Evolutionary conservation across 2,888 invertebrate species (phyloP), one percentile per base, ranked within the genome.

Genomic region (Cosmia pyralina): DNA sequence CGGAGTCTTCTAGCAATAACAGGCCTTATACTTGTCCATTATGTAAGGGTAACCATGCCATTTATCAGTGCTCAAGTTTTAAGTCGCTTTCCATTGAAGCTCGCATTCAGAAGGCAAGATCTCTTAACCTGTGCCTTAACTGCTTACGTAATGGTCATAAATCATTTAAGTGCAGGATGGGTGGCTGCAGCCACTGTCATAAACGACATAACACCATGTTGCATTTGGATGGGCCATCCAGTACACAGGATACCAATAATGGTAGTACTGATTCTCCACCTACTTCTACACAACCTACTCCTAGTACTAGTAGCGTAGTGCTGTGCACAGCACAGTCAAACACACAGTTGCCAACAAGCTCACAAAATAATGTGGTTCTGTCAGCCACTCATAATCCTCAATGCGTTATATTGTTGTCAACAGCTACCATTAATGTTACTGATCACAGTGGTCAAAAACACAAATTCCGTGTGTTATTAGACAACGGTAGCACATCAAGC

Each of bases 401-500:
- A 5, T 55, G 62, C 10, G 46, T 62, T 34, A 52, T 69, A 34
- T 62, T 69, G 55, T 28, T 66, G 46, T 62, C 69, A n/a, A 69
- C 69, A 22, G 66, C 44, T 55, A 63, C 3, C 38, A n/a, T 69
- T 55, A 19, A 63, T 63, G 17, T 69, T 53, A 62, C 4, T 44
- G 63, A 69, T 46, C 44, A n/a, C 34, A 55, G 3, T n/a, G 69
- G 69, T 62, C 62, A 63, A 11, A 53, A 46, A 55, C 63, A 55
- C 7, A 63, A n/a, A 28, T 34, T 63, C 15, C 58, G 68, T 38
- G 58, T 50, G 4, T 50, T 68, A 48, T 46, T 68, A 19, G 59
- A 68, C 57, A 68, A 69, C 34, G 69, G 69, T 8, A 55, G 69
- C 46, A 69, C 69, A 50, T 60, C 69, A 52, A 60, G 60, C 41